phyloP scores from a whole-genome alignment of 2,888 invertebrate species.

The Cynaeus angustus region DNA sequence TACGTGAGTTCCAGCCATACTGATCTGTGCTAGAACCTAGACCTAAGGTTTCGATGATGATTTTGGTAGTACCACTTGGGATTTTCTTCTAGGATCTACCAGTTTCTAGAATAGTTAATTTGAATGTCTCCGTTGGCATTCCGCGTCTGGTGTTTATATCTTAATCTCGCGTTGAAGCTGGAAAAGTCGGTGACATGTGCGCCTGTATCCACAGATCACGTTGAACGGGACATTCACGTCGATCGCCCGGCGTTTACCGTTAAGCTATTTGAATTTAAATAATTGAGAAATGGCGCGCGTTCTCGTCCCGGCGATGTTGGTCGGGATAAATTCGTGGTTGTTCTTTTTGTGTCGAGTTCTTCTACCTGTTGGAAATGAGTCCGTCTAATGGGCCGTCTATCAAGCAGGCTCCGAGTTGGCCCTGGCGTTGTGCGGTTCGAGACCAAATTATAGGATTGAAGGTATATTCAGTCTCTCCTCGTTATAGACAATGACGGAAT shows the following conservation, averaged over 20 bases:
- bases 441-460: slow-evolving; percentile 59
- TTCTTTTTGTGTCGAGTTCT: slow-evolving; percentile 40
- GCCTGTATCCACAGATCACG: slow-evolving; percentile 30
- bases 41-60: too few relatives aligned
- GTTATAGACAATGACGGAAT: slow-evolving; percentile 62
- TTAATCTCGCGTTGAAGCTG: slow-evolving; percentile 24
- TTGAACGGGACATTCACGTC: slow-evolving; percentile 43
- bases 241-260: slow-evolving; percentile 38
- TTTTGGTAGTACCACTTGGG: too few relatives aligned
- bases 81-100: not conserved
- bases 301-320: slow-evolving; percentile 33
- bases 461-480: slow-evolving; percentile 55
- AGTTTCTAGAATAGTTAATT: slow-evolving; percentile 3
- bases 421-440: slow-evolving; percentile 57
- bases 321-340: slow-evolving; percentile 30
- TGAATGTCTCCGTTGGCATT: not conserved
- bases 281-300: slow-evolving; percentile 31
- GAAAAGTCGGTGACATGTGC: slow-evolving; percentile 34
- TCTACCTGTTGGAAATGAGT: slow-evolving; percentile 54
- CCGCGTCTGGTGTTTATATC: slow-evolving; percentile 15
- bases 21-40: too few relatives aligned
- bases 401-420: slow-evolving; percentile 55
- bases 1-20: too few relatives aligned
- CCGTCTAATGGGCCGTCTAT: slow-evolving; percentile 56
- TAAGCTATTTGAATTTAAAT: slow-evolving; percentile 48